phyloP scores from a whole-genome alignment of 2,888 invertebrate species.

The Acrobasis repandana region DNA sequence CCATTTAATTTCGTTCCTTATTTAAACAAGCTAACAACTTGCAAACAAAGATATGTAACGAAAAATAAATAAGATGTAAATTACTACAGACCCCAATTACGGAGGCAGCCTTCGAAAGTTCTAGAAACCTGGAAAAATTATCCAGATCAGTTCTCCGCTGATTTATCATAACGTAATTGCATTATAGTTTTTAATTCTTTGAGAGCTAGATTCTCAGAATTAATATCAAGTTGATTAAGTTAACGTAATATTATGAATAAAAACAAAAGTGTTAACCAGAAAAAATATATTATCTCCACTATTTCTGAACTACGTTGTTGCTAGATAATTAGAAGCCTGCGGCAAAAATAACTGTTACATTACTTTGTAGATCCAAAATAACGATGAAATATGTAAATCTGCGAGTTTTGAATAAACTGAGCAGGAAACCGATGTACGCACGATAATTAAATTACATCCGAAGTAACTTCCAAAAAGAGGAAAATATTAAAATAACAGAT shows the following conservation, averaged over 20 bases:
- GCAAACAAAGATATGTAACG: neutral
- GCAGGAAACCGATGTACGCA: neutral
- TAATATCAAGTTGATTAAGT: neutral
- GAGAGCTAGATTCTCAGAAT: neutral
- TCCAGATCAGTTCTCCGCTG: neutral
- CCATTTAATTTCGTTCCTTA: neutral
- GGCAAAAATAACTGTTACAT: neutral
- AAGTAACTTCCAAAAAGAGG: slow-evolving; percentile 8
- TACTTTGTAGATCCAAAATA: neutral
- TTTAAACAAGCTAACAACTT: neutral
- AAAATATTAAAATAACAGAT: slow-evolving; percentile 11
- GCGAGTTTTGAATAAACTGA: neutral
- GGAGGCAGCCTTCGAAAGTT: neutral
- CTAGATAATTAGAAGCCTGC: neutral
- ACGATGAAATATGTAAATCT: neutral
- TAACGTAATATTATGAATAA: too few species aligned
- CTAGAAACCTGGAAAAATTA: neutral
- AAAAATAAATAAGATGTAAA: neutral
- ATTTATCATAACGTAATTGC: neutral
- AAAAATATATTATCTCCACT: too few species aligned
- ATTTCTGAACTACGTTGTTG: neutral
- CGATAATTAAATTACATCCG: neutral
- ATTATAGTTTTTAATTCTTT: neutral
- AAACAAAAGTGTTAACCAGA: neutral
- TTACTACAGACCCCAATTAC: neutral